Percentiles rank a stretch among this genome's conserved stretches.
These are phyloP conservation scores for Trichomycterus rosablanca DNA, from an alignment of 2,113 vertebrate genomes.

Conservation along the genomic window DNA sequence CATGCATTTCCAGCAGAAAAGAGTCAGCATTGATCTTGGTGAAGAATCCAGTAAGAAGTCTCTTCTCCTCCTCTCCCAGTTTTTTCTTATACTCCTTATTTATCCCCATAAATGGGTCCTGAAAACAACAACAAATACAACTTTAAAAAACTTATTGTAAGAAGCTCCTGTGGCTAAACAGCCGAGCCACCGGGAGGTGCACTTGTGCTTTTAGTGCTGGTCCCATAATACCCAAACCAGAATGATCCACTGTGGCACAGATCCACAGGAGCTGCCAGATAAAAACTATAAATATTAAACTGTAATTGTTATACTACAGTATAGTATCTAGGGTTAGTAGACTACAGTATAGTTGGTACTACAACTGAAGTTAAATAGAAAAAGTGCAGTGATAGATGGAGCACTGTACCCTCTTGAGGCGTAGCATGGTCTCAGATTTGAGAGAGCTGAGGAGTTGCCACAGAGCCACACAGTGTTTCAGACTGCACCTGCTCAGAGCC, in stretches of 20 bases:
- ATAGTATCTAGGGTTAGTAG: too few relatives aligned
- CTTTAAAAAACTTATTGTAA: neutral
- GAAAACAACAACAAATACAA: constrained; percentile 17
- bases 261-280: too few relatives aligned
- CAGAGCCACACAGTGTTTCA: constrained; percentile 77
- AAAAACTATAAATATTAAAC: too few relatives aligned
- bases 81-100: constrained; percentile 61
- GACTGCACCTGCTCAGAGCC: constrained; percentile 72
- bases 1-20: constrained; percentile 87
- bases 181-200: too few relatives aligned
- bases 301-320: too few relatives aligned
- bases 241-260: too few relatives aligned
- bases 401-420: constrained; percentile 72
- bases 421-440: constrained; percentile 85
- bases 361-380: neutral
- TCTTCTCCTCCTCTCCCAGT: constrained; percentile 55
- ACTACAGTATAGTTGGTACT: too few relatives aligned
- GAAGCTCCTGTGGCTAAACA: too few relatives aligned
- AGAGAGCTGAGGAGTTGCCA: constrained; percentile 84
- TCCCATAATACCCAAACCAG: too few relatives aligned
- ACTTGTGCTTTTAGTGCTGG: too few relatives aligned
- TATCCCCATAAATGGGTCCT: constrained; percentile 86
- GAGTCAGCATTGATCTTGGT: constrained; percentile 68
- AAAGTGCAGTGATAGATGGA: too few relatives aligned
- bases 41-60: constrained; percentile 73